Evolutionary conservation across 2,888 invertebrate genomes (phyloP).

Genomic region (Antheraea yamamai): DNA sequence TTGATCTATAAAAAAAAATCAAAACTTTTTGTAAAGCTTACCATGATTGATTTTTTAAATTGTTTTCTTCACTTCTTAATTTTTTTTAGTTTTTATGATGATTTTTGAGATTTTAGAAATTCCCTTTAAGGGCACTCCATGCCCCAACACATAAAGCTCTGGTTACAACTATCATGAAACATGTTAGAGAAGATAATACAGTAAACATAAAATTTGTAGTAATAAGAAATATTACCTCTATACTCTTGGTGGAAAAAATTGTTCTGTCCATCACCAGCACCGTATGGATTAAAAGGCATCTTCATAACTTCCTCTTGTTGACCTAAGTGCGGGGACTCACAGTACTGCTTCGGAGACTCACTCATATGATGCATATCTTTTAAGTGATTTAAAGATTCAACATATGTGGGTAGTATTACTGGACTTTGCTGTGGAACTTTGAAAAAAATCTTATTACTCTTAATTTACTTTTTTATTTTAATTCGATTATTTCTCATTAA

Average conservation of each 20-base stretch:
- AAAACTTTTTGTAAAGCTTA: too few relatives aligned
- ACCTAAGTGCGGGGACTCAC: constrained; percentile 62
- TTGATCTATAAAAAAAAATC: too few relatives aligned
- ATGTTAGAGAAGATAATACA: background rate
- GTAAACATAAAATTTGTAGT: background rate
- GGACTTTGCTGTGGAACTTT: constrained; percentile 54
- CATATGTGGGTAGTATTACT: constrained; percentile 69
- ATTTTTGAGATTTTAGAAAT: too few relatives aligned
- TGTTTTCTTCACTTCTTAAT: too few relatives aligned
- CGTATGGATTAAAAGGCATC: constrained; percentile 62
- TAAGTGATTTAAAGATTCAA: constrained; percentile 68
- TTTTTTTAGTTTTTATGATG: too few relatives aligned
- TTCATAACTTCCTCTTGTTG: constrained; percentile 62
- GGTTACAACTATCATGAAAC: background rate
- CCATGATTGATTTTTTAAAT: too few relatives aligned
- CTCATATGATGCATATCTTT: constrained; percentile 60
- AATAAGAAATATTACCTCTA: constrained; percentile 49
- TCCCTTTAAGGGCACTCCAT: too few relatives aligned
- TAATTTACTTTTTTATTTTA: too few relatives aligned
- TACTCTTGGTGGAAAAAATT: constrained; percentile 66
- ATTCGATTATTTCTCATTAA: background rate
- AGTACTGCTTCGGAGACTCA: constrained; percentile 63
- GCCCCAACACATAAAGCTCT: background rate
- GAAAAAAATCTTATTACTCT: constrained; percentile 12
- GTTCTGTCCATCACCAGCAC: constrained; percentile 74